Conservation (phyloP, 2,113 vertebrate species). For the Nycticebus coucang region DNA sequence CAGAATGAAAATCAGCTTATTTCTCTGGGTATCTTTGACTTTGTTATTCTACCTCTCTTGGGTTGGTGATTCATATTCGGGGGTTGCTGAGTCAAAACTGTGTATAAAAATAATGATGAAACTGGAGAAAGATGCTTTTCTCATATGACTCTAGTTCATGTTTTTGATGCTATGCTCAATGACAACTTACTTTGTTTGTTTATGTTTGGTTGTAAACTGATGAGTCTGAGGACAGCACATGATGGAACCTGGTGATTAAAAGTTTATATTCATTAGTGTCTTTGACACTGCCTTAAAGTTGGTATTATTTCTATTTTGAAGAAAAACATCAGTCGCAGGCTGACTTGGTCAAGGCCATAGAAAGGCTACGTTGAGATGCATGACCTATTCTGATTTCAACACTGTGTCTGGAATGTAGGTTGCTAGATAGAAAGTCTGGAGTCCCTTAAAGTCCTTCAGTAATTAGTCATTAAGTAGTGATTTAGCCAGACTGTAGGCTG, state of each 20-base stretch:
- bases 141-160: background rate
- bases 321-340: background rate
- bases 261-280: background rate
- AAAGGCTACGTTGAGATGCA: background rate
- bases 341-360: background rate
- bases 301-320: background rate
- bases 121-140: background rate
- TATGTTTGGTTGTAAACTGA: constrained; percentile 20
- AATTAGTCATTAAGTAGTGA: background rate
- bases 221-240: background rate
- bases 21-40: background rate
- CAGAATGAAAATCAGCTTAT: constrained; percentile 52
- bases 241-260: background rate
- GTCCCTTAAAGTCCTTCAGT: background rate
- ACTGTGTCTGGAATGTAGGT: background rate
- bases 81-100: background rate
- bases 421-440: background rate
- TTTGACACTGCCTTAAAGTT: background rate
- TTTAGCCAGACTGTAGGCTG: background rate
- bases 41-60: constrained; percentile 5
- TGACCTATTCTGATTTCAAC: background rate
- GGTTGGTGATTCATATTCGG: background rate
- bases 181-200: background rate
- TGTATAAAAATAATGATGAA: constrained; percentile 12
- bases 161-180: background rate